phyloP scores from a whole-genome alignment of 1,140 invertebrate species.

The Harpegnathos saltator region DNA sequence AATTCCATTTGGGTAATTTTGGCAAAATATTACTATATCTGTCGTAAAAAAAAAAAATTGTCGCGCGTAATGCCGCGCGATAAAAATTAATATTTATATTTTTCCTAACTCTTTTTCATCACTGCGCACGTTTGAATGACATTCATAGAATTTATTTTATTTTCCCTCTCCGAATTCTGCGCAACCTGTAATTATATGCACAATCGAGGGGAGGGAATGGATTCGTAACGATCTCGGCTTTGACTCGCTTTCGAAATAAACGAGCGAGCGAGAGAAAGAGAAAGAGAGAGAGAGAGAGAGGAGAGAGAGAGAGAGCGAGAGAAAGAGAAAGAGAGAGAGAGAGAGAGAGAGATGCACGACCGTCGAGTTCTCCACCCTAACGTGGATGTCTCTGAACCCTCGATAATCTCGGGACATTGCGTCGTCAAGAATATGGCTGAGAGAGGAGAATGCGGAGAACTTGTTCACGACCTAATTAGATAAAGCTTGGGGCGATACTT shows the following conservation, averaged over 20 bases:
- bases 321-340: too few species aligned
- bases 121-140: too few species aligned
- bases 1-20: background rate
- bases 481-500: constrained; percentile 28
- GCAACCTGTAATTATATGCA: too few species aligned
- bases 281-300: too few species aligned
- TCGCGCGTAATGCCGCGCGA: too few species aligned
- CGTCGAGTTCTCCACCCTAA: constrained; percentile 2
- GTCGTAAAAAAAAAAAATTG: background rate
- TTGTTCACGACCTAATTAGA: constrained; percentile 52
- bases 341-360: constrained; percentile 16
- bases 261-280: too few species aligned
- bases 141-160: too few species aligned
- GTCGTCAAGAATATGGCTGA: constrained; percentile 23
- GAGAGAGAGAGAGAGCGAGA: too few species aligned
- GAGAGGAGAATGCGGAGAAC: background rate
- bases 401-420: constrained; percentile 41
- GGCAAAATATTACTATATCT: background rate
- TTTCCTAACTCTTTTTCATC: too few species aligned
- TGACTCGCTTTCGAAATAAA: background rate
- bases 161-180: too few species aligned
- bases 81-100: background rate
- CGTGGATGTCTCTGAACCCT: background rate
- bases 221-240: background rate
- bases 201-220: too few species aligned